Evolutionary conservation across 1,140 invertebrate species (phyloP).

Genomic region (Holotrichia oblita): DNA sequence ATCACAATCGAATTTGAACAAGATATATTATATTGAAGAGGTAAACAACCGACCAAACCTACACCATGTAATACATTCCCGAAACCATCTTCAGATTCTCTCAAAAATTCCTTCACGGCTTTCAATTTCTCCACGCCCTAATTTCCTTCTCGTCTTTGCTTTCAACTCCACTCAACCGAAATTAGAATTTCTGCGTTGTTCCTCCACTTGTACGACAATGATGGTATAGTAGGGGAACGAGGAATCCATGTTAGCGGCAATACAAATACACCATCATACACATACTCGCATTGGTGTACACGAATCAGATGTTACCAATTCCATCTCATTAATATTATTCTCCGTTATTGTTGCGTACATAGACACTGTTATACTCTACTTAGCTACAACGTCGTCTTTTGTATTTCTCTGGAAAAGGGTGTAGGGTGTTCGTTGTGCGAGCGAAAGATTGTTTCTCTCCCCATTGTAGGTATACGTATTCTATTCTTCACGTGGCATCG

Average conservation of each 20-base stretch:
- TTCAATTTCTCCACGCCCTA: neutral
- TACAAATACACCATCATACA: neutral
- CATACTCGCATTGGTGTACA: neutral
- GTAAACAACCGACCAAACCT: too few species aligned
- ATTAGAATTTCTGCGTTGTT: conserved; percentile 22
- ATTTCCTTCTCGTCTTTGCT: neutral
- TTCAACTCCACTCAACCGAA: conserved; percentile 1
- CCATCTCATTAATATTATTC: conserved; percentile 36
- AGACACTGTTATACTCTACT: neutral
- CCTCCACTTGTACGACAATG: neutral
- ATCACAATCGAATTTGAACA: too few species aligned
- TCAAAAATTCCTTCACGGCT: neutral
- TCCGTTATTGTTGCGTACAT: neutral
- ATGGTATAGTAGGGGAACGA: neutral
- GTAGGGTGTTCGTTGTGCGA: neutral
- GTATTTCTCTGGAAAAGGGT: conserved; percentile 7
- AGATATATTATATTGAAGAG: too few species aligned
- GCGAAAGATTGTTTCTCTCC: neutral
- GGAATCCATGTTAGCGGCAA: neutral
- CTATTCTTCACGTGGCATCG: neutral
- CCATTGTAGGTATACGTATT: neutral
- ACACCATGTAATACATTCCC: neutral
- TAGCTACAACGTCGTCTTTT: neutral
- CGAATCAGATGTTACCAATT: conserved; percentile 33
- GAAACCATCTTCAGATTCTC: too few species aligned